A percentile compares a stretch with the other conserved stretches of the same genome.
Conservation (phyloP, 2,113 vertebrate genomes). For the Chloropsis hardwickii region DNA sequence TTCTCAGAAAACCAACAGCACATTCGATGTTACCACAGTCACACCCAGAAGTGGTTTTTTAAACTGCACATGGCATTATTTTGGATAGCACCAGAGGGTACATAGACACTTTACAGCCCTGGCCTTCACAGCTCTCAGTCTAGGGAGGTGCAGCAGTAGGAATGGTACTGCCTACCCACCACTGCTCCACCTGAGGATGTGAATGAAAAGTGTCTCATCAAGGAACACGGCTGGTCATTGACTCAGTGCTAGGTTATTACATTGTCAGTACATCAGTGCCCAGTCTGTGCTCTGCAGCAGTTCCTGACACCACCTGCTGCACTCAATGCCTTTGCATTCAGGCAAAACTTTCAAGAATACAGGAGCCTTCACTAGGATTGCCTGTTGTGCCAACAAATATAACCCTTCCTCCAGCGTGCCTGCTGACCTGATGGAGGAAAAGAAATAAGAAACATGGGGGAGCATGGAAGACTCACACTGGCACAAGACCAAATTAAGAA, state of each 20-base stretch:
- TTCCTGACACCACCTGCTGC: not conserved
- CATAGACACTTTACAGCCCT: not conserved
- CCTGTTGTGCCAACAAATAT: not conserved
- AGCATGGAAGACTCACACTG: not conserved
- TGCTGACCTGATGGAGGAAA: not conserved
- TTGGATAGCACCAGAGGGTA: not conserved
- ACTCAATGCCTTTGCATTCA: not conserved
- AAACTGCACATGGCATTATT: not conserved
- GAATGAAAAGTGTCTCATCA: not conserved
- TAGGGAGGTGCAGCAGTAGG: not conserved
- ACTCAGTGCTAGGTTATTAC: not conserved
- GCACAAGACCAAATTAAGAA: not conserved
- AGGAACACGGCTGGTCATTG: not conserved
- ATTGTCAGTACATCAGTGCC: not conserved
- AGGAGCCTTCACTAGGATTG: not conserved
- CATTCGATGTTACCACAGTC: not conserved
- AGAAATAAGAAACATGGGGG: not conserved
- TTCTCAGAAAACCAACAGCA: not conserved
- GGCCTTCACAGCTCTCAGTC: not conserved
- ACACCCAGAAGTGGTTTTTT: not conserved
- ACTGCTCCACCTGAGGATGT: not conserved
- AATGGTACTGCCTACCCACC: not conserved
- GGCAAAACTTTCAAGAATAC: not conserved
- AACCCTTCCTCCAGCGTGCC: fast-evolving
- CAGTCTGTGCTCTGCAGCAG: not conserved